These are phyloP conservation scores for Cottoperca gobio DNA, from an alignment of 2,797 vertebrate species.

Conservation along the genomic window DNA sequence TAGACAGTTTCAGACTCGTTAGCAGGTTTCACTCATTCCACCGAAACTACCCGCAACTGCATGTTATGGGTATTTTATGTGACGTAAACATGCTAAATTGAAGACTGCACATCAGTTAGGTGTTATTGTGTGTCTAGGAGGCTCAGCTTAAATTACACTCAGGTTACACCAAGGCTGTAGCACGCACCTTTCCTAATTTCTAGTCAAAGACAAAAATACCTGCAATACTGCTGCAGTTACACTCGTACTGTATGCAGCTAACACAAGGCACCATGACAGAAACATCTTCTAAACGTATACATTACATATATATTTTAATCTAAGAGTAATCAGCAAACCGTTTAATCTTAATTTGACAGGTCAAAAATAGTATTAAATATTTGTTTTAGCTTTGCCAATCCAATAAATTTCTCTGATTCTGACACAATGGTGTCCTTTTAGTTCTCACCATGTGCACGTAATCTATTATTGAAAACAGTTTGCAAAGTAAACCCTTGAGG, in stretches of 20 bases:
- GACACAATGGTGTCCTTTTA: background rate
- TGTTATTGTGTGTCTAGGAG: conserved; percentile 11
- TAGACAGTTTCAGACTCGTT: conserved; percentile 65
- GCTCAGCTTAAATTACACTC: conserved; percentile 16
- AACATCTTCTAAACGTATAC: background rate
- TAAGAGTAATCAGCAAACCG: background rate
- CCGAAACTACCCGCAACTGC: conserved; percentile 35
- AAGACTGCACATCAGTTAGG: conserved; percentile 20
- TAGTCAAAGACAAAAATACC: background rate
- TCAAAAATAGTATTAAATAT: background rate
- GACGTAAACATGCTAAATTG: conserved; percentile 33
- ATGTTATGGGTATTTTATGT: conserved; percentile 6
- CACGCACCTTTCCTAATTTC: background rate
- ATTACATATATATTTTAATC: background rate
- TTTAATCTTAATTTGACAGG: background rate
- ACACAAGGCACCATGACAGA: too few species aligned
- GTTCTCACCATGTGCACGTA: background rate
- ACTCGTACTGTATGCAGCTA: background rate
- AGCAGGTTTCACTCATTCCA: conserved; percentile 61
- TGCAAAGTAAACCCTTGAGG: conserved; percentile 15
- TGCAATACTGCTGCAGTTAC: background rate
- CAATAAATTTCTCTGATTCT: background rate
- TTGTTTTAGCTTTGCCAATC: background rate
- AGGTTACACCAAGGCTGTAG: background rate
- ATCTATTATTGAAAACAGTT: conserved; percentile 1